Conservation (phyloP, 2,797 vertebrate genomes). For the Moxostoma hubbsi region DNA sequence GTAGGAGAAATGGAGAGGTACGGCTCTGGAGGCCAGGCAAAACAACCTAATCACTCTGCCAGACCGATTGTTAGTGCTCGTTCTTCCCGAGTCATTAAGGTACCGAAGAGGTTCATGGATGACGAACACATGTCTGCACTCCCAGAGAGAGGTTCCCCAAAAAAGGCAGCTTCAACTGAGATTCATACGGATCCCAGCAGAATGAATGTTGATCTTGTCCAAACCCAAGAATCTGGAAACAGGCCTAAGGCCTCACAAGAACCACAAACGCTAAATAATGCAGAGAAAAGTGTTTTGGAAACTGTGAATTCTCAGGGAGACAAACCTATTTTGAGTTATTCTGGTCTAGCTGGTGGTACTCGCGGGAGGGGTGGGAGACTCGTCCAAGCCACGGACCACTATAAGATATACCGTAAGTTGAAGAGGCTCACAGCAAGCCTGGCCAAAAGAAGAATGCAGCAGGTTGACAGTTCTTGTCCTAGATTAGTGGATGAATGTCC, state of each 20-base stretch:
- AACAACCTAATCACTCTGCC: conserved; percentile 50
- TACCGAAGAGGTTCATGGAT: conserved; percentile 88
- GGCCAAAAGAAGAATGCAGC: conserved; percentile 68
- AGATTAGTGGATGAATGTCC: not conserved
- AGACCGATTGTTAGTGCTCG: conserved; percentile 79
- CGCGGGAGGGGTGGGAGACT: conserved; percentile 68
- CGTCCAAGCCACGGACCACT: conserved; percentile 75
- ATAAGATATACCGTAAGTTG: conserved; percentile 86
- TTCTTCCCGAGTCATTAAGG: conserved; percentile 87
- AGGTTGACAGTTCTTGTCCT: conserved; percentile 9
- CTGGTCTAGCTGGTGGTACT: conserved; percentile 21
- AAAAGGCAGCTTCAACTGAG: conserved; percentile 50
- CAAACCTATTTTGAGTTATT: conserved; percentile 7
- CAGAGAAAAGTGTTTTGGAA: not conserved
- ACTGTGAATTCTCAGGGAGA: conserved; percentile 7
- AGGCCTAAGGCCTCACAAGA: conserved; percentile 15
- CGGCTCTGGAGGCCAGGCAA: conserved; percentile 30
- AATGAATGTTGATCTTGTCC: conserved; percentile 4
- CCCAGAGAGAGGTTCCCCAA: conserved; percentile 63
- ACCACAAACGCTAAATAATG: not conserved
- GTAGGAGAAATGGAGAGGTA: conserved; percentile 47
- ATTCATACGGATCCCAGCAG: not conserved
- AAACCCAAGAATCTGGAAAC: not conserved
- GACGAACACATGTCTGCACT: conserved; percentile 76
- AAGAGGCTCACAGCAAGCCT: conserved; percentile 77